A percentile compares a stretch with the other conserved stretches of the same genome.
Evolutionary conservation across 2,797 vertebrate genomes (phyloP).

Genomic region (Selene dorsalis): DNA sequence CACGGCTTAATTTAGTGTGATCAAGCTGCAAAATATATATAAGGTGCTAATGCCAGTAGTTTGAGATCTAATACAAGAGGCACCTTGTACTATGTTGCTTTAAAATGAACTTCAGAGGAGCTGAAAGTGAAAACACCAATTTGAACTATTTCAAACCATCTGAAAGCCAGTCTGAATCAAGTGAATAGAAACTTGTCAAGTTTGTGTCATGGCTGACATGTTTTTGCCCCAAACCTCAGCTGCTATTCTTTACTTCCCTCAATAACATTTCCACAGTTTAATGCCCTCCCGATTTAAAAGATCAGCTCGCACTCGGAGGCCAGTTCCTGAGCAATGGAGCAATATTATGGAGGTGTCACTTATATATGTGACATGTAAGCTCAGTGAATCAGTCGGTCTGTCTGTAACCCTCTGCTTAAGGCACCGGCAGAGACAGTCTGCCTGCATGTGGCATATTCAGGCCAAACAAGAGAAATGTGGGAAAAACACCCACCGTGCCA

Average conservation of each 20-base stretch:
- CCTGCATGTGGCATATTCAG: conserved; percentile 78
- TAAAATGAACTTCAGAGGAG: conserved; percentile 4
- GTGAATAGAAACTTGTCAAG: conserved; percentile 21
- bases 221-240: conserved; percentile 40
- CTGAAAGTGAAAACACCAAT: conserved; percentile 22
- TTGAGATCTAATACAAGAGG: background rate
- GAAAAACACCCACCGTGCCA: conserved; percentile 64
- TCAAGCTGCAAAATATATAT: background rate
- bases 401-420: conserved; percentile 35
- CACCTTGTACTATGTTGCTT: background rate
- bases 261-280: conserved; percentile 40
- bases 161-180: conserved; percentile 21
- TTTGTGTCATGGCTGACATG: conserved; percentile 33
- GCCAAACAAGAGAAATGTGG: conserved; percentile 69
- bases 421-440: conserved; percentile 58
- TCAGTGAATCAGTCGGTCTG: conserved; percentile 49
- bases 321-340: conserved; percentile 34
- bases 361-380: conserved; percentile 63
- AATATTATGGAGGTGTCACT: conserved; percentile 64
- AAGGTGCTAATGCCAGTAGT: background rate
- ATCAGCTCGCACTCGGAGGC: conserved; percentile 23
- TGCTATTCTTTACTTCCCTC: conserved; percentile 18
- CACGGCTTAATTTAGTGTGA: background rate
- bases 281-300: conserved; percentile 33
- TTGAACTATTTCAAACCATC: conserved; percentile 9